Conservation (phyloP, 2,888 invertebrate species). For the Tenodera sinensis region DNA sequence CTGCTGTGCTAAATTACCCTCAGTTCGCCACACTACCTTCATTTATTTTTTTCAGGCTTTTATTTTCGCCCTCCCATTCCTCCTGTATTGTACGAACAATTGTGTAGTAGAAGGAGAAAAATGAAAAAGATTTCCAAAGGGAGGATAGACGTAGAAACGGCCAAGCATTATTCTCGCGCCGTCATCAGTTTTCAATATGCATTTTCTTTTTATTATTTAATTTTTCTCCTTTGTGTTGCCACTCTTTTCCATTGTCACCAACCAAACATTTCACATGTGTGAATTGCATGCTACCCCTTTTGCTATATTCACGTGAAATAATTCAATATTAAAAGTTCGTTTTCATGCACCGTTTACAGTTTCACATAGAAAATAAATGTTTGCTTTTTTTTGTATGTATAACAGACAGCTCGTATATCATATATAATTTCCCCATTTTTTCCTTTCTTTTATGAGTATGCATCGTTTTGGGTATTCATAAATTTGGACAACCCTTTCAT, state of each 20-base stretch:
- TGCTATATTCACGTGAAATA: neutral
- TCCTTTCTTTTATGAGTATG: neutral
- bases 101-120: neutral
- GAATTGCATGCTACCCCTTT: neutral
- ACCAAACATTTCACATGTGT: neutral
- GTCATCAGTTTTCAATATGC: slow-evolving; percentile 10
- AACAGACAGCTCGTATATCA: neutral
- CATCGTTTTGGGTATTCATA: neutral
- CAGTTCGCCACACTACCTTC: neutral
- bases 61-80: slow-evolving; percentile 1
- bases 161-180: neutral
- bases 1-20: neutral
- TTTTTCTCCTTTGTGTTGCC: neutral
- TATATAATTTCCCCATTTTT: neutral
- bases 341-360: neutral
- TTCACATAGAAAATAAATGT: neutral
- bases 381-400: neutral
- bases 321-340: slow-evolving; percentile 2
- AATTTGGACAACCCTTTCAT: neutral
- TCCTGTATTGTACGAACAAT: neutral
- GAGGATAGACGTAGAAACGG: neutral
- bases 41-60: slow-evolving; percentile 8
- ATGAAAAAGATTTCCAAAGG: neutral
- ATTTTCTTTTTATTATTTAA: neutral
- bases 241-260: neutral